Base-by-base conservation (phyloP, 2,113 vertebrate genomes). In the Saguinus imperator region DNA sequence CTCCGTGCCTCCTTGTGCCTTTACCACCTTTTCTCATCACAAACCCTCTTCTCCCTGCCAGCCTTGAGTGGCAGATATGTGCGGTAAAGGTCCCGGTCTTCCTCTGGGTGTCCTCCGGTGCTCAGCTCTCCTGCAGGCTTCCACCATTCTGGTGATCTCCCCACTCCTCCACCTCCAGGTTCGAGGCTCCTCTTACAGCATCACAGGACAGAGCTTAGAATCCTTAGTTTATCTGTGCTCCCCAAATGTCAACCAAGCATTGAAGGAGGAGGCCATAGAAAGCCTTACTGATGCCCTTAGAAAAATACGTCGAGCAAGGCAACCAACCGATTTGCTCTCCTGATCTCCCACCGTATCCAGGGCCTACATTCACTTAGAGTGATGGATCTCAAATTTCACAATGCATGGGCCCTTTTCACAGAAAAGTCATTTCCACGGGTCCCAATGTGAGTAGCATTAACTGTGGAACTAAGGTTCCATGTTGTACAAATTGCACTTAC, bases 401-500 rank as follows among this genome's bases (percentile, higher is more conserved):
- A 25, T 0, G 2, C 1, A 9, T 1, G 37, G 45, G 2, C 1
- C 4, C 23, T 52, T 66, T 58, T 27, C 25, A 35, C 45, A 64
- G 64, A 86, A 37, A 88, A 57, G 40, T 12, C 25, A 48, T 66
- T 57, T 50, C 76, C 40, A 20, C 16, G 6, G 66, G 45, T 20
- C 1, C 27, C 20, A 23, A 23, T 0, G 6, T 55, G 57, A 70
- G 16, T 37, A 50, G 66, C 8, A 72, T 32, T 48, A 35, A 61
- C 29, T 70, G 11, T 17, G 12, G 32, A 40, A 64, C 9, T 12
- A 32, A 88, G 23, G 43, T 83, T 52, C 76, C 23, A 79, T 16
- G 32, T 72, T 29, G 45, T 70, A 55, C 32, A 52, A 40, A 89
- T 55, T 13, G 14, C 29, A 64, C 29, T 14, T n/a, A 25, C 29